Evolutionary conservation across 2,888 invertebrate genomes (phyloP), one percentile per base, ranked within the genome.

Genomic region (Eulithis prunata): DNA sequence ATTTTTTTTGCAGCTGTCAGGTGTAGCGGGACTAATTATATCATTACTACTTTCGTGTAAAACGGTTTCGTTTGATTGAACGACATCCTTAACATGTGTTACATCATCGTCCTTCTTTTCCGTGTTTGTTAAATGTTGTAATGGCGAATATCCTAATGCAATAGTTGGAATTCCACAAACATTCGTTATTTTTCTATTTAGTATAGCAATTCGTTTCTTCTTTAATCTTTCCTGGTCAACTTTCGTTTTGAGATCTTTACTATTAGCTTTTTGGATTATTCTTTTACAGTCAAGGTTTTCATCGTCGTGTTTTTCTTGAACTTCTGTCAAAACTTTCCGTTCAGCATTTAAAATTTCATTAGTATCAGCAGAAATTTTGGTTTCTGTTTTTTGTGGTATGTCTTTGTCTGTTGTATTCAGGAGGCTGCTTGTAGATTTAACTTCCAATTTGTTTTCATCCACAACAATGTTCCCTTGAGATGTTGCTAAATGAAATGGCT

Each of bases 141-240:
- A 64, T 1, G 89, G 84, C 45, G 73, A 66, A 72, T 88, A 90
- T 12, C 74, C 72, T 43, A 92, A 76, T 11, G 89, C 80, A 64
- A 91, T 92, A 0, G 86, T 76, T 46, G 75, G 68, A n/a, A 57
- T n/a, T 51, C 73, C 69, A 64, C 75, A 82, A 14, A 70, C 68
- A 72, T 84, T 80, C 49, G 67, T 76, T 61, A 83, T 76, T 72
- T 83, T 75, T 71, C 90, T 83, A 72, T 88, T 88, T 21, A 89
- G 67, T 71, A 92, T 82, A 47, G 83, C 81, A 57, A 83, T 70
- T 3, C 91, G 83, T 77, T 91, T 91, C 38, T 74, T 79, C 65
- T 75, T 77, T 32, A 91, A 59, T 73, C 88, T 81, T 69, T 86
- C 84, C 32, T 75, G 69, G 41, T 81, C 78, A 53, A 73, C 54